Evolutionary conservation across 2,888 invertebrate genomes (phyloP), one percentile per base, ranked within the genome.

Genomic region (Himalopsyche japonica): DNA sequence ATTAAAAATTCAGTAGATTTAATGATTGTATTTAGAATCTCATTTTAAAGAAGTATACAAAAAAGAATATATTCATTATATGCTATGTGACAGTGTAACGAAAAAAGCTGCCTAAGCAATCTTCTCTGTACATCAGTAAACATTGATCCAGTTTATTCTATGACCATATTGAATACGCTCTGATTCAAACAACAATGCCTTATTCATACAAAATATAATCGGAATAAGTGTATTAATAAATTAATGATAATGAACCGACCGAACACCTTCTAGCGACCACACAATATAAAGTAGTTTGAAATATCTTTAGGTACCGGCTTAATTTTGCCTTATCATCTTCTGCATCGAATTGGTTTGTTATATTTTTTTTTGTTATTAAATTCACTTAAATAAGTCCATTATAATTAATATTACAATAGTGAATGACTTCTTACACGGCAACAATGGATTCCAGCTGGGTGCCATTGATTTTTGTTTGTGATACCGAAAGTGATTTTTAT

Each of bases 291-390:
- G 77, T 30, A 82, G 78, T 82, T 49, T 49, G 57, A 82, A 82
- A 81, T 43, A 20, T 37, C 82, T 76, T 12, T 7, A 8, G 76
- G 37, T 70, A 37, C 34, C 32, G 76, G 76, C 82, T 27, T 32
- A 82, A 70, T 79, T 79, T 6, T 27, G 83, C 83, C 76, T 27
- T 30, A 76, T 83, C 83, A 83, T 83, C 79, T 37, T 77, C 80
- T 80, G 83, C 83, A 81, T 77, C 47, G 76, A 81, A 83, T 77
- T 43, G 76, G 77, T 81, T 83, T 76, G 84, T 84, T 57, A 70
- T 86, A 83, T 12, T 43, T 43, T 70, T 27, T 70, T 70, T 70
- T 70, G 70, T 85, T 82, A 85, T 83, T 85, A 84, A 84, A 82
- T 81, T 80, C 79, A 84, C 84, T 86, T 84, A 82, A 82, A 47